These are phyloP conservation scores for Patagioenas fasciata DNA, from an alignment of 2,113 vertebrate species.

Conservation along the genomic window DNA sequence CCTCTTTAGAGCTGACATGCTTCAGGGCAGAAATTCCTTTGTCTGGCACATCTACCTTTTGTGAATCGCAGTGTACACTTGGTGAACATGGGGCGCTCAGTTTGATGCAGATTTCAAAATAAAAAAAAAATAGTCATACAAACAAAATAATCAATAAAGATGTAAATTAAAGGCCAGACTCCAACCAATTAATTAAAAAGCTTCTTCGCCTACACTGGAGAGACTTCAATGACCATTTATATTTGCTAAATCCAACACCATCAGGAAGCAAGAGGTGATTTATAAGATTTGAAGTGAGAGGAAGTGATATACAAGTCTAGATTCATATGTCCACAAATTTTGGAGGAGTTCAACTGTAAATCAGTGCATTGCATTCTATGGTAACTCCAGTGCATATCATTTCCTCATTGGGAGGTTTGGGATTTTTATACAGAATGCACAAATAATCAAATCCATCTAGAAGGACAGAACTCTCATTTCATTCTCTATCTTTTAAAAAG, in stretches of 20 bases:
- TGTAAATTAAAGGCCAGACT: background rate
- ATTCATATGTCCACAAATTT: background rate
- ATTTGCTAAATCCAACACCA: background rate
- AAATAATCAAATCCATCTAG: background rate
- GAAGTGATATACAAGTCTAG: background rate
- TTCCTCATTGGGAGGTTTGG: background rate
- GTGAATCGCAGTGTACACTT: background rate
- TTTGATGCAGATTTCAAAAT: background rate
- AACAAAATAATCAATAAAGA: background rate
- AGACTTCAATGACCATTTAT: background rate
- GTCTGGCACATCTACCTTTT: constrained; percentile 44
- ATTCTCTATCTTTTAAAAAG: constrained; percentile 13
- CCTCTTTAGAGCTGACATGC: constrained; percentile 31
- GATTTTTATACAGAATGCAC: fast-evolving
- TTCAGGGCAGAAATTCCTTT: constrained; percentile 47
- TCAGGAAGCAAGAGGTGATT: fast-evolving
- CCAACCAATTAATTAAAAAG: background rate
- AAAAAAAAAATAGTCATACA: background rate
- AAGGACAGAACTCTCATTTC: background rate
- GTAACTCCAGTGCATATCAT: background rate
- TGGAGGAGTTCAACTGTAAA: background rate
- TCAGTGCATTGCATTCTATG: background rate
- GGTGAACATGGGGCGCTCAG: background rate
- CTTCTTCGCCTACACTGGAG: background rate
- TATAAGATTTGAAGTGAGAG: background rate